Conservation (phyloP, 2,797 vertebrate species). For the Alauda arvensis region DNA sequence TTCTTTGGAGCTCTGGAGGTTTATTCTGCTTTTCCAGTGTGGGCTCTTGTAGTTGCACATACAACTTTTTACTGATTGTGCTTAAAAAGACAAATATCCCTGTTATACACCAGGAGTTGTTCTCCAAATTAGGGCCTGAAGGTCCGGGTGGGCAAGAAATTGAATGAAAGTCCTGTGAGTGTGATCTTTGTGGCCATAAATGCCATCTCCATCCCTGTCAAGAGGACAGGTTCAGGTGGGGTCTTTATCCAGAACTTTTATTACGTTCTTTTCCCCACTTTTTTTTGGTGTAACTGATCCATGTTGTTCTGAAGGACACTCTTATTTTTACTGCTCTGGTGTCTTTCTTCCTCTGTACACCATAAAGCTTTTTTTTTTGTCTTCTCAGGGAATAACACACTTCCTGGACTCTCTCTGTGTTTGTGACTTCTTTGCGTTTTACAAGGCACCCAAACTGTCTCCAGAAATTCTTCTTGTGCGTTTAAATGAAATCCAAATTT, state of each 20-base stretch:
- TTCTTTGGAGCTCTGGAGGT: neutral
- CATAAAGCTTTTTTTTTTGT: neutral
- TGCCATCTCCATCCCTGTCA: neutral
- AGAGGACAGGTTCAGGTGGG: accelerated
- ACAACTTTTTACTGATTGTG: neutral
- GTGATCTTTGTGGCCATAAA: neutral
- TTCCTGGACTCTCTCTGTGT: neutral
- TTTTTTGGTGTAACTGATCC: neutral
- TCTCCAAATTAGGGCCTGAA: neutral
- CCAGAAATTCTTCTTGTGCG: neutral
- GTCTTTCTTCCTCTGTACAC: neutral
- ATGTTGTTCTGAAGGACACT: neutral
- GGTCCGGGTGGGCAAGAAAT: neutral
- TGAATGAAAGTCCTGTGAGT: accelerated
- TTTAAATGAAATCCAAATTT: neutral
- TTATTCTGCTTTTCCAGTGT: neutral
- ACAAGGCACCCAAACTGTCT: neutral
- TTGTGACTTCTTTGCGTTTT: neutral
- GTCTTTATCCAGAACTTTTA: neutral
- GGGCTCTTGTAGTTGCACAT: neutral
- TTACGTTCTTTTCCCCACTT: accelerated
- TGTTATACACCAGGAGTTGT: accelerated
- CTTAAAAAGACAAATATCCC: neutral
- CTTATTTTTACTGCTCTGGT: neutral
- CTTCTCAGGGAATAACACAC: neutral